phyloP scores from a whole-genome alignment of 2,888 invertebrate species.

The Stenichneumon culpator region DNA sequence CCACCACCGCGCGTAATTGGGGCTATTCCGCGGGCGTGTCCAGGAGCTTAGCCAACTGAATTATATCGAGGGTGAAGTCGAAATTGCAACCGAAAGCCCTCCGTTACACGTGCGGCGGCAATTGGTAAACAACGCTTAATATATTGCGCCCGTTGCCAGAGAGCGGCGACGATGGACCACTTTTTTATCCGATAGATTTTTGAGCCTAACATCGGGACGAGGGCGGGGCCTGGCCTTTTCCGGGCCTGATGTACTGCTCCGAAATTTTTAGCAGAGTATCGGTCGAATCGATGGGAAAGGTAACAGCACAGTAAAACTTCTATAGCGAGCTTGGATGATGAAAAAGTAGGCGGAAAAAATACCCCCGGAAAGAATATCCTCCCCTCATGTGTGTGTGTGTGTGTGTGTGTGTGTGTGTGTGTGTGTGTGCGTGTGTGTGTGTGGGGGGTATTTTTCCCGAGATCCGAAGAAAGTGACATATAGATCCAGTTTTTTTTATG shows the following conservation, averaged over 20 bases:
- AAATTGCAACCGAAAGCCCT: slow-evolving; percentile 26
- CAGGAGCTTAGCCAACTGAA: slow-evolving; percentile 63
- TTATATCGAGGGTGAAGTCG: slow-evolving; percentile 66
- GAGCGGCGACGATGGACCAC: not conserved
- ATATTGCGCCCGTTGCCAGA: not conserved
- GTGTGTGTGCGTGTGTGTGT: no score
- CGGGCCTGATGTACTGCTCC: no score
- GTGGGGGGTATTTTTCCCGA: not conserved
- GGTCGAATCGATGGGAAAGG: no score
- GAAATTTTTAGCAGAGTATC: no score
- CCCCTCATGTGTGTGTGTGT: no score
- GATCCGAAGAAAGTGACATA: not conserved
- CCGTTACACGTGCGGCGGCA: slow-evolving; percentile 15
- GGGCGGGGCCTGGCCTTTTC: not conserved
- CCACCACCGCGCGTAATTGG: slow-evolving; percentile 59
- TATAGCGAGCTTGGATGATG: no score
- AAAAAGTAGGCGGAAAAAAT: not conserved
- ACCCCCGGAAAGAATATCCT: no score
- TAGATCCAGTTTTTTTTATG: not conserved
- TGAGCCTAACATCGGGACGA: no score
- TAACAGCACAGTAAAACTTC: no score
- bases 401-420: no score
- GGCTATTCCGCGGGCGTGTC: slow-evolving; percentile 52
- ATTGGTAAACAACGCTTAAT: slow-evolving; percentile 30
- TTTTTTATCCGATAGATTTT: not conserved